Conservation (phyloP, 2,113 vertebrate species). For the Saimiri boliviensis region DNA sequence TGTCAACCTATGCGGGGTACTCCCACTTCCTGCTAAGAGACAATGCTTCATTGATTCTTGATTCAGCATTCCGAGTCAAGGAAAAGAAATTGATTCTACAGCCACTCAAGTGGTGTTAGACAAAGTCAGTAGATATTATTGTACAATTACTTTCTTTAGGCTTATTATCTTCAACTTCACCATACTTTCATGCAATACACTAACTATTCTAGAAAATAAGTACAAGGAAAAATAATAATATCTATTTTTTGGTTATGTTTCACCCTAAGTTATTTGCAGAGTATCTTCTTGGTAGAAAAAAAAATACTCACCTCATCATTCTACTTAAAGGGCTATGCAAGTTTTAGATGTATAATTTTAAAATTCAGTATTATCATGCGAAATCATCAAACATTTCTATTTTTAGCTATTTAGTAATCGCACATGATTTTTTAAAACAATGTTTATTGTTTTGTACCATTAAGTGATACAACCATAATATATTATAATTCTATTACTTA, state of each 20-base stretch:
- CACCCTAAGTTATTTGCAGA: neutral
- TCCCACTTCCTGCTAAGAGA: neutral
- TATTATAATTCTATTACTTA: neutral
- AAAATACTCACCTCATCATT: neutral
- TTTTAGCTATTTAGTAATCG: neutral
- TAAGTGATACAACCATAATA: neutral
- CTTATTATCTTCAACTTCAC: neutral
- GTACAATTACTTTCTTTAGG: neutral
- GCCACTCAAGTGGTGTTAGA: neutral
- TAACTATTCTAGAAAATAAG: constrained; percentile 11
- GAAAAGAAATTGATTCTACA: neutral
- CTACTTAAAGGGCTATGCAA: neutral
- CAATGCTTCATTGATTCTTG: neutral
- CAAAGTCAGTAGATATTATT: neutral
- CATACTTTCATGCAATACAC: neutral
- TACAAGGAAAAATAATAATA: neutral
- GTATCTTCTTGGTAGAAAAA: neutral
- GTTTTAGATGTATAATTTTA: neutral
- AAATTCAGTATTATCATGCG: neutral
- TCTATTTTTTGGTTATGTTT: neutral
- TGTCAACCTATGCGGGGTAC: neutral
- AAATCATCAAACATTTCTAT: neutral
- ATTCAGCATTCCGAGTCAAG: neutral
- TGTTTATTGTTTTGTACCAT: neutral
- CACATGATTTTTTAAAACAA: neutral